Conservation (phyloP, 2,113 vertebrate genomes). For the Haemorhous mexicanus region DNA sequence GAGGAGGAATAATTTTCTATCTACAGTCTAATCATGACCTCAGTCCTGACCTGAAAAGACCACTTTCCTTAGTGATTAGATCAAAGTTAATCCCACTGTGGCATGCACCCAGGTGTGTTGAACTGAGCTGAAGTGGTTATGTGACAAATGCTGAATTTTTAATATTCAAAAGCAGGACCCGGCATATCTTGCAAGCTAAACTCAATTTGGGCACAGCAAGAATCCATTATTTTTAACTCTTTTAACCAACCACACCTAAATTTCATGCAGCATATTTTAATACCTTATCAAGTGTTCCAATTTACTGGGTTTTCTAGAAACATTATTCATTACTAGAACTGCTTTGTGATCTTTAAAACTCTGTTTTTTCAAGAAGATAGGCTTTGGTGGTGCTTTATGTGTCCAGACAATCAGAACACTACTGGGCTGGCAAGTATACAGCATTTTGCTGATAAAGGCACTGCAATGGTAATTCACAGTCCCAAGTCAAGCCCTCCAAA, state of each 20-base stretch:
- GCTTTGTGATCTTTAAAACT: background rate
- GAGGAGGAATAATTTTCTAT: conserved; percentile 35
- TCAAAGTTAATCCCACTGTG: conserved; percentile 44
- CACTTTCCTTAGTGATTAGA: conserved; percentile 58
- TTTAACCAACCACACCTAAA: background rate
- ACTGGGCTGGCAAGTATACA: background rate
- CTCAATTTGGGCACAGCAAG: background rate
- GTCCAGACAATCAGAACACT: background rate
- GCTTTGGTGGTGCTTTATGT: background rate
- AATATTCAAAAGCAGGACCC: conserved; percentile 15
- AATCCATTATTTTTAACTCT: background rate
- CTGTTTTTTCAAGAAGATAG: background rate
- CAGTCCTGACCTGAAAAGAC: conserved; percentile 42
- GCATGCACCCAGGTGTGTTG: conserved; percentile 49
- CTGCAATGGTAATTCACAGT: background rate
- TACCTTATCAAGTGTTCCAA: background rate
- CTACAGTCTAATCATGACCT: conserved; percentile 35
- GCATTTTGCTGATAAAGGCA: background rate
- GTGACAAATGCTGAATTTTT: conserved; percentile 8
- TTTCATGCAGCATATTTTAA: background rate
- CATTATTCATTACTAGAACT: background rate
- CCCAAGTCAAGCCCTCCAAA: background rate
- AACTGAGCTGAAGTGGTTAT: conserved; percentile 43
- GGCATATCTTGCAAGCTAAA: background rate
- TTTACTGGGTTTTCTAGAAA: background rate